These are phyloP conservation scores for Acheta domesticus DNA, from an alignment of 2,888 invertebrate species.

Conservation along the genomic window DNA sequence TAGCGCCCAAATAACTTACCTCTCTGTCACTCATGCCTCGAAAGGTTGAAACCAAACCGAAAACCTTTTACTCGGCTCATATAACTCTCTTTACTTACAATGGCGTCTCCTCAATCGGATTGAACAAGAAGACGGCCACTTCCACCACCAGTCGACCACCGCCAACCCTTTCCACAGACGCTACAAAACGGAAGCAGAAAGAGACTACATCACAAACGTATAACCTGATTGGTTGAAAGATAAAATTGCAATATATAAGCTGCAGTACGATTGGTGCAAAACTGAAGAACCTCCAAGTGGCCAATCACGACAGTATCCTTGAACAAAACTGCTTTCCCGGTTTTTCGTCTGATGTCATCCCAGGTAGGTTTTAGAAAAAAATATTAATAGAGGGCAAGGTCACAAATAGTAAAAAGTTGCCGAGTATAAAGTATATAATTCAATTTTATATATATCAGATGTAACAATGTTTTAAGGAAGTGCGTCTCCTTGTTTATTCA, in stretches of 20 bases:
- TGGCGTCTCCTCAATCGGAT: constrained; percentile 33
- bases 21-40: constrained; percentile 40
- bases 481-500: no score
- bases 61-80: constrained; percentile 36
- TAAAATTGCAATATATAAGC: background rate
- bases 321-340: no score
- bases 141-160: background rate
- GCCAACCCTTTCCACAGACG: background rate
- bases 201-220: background rate
- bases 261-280: background rate
- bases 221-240: background rate
- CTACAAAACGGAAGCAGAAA: background rate
- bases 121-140: constrained; percentile 20
- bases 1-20: constrained; percentile 32
- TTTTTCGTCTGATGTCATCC: no score
- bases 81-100: constrained; percentile 35
- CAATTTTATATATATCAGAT: no score
- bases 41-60: constrained; percentile 36
- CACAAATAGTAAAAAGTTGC: no score
- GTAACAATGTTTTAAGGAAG: no score
- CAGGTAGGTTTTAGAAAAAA: no score
- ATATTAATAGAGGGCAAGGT: no score
- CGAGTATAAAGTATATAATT: no score
- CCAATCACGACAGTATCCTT: background rate
- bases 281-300: background rate